phyloP scores from a whole-genome alignment of 1,140 invertebrate species.

The Drosophila malerkotliana region DNA sequence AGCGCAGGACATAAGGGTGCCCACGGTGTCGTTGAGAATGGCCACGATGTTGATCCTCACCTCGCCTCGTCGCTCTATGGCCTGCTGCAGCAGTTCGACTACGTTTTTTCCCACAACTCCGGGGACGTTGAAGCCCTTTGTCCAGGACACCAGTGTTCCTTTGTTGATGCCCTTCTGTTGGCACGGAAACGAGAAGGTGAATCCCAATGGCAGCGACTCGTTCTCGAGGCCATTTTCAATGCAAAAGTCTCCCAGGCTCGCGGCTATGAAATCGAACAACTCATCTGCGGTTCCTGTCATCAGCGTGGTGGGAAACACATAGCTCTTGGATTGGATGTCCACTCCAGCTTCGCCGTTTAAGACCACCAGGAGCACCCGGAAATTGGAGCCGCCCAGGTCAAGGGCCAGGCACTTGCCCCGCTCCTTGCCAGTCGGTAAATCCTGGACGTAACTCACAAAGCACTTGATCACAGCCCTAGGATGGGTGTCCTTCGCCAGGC shows the following conservation, averaged over 20 bases:
- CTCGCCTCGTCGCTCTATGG: constrained; percentile 87
- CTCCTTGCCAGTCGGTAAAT: constrained; percentile 98
- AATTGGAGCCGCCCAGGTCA: constrained; percentile 99
- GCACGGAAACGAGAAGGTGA: constrained; percentile 99
- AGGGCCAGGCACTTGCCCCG: constrained; percentile 97
- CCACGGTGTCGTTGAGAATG: constrained; percentile 98
- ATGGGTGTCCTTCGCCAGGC: constrained; percentile 92
- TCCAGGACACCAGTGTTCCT: constrained; percentile 96
- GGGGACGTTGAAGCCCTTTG: constrained; percentile 84
- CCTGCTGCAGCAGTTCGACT: constrained; percentile 91
- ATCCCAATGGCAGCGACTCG: constrained; percentile 89
- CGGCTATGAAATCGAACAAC: constrained; percentile 99
- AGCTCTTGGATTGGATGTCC: constrained; percentile 97
- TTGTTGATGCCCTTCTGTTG: constrained; percentile 94
- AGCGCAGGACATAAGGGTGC: constrained; percentile 89
- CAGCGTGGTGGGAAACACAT: constrained; percentile 94
- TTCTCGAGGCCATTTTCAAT: constrained; percentile 88
- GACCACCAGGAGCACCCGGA: constrained; percentile 96
- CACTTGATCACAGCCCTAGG: constrained; percentile 91
- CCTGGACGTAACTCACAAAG: constrained; percentile 93
- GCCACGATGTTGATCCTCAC: constrained; percentile 92
- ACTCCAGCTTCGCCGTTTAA: constrained; percentile 89
- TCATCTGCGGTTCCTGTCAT: constrained; percentile 94
- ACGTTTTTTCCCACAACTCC: constrained; percentile 90
- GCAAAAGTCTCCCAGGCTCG: constrained; percentile 96